These are phyloP conservation scores for Lithosia quadra DNA, from an alignment of 2,888 invertebrate species.

Conservation along the genomic window DNA sequence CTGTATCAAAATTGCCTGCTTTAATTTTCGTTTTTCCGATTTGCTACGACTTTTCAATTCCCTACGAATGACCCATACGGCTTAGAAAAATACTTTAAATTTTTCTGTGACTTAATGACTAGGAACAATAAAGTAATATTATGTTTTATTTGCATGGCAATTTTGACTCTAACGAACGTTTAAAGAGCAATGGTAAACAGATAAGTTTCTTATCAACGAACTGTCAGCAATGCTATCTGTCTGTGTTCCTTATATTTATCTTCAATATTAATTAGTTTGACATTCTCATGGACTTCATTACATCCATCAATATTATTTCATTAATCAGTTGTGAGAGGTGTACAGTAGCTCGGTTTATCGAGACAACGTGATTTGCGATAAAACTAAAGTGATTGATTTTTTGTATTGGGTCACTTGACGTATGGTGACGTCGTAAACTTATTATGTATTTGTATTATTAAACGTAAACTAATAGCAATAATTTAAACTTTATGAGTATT, in stretches of 20 bases:
- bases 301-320: constrained; percentile 30
- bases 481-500: background rate
- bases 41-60: background rate
- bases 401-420: constrained; percentile 3
- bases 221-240: constrained; percentile 40
- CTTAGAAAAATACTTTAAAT: background rate
- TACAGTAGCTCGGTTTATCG: constrained; percentile 48
- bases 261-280: constrained; percentile 50
- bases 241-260: constrained; percentile 40
- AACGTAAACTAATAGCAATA: background rate
- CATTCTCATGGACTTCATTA: constrained; percentile 48
- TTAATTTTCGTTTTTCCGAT: background rate
- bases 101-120: background rate
- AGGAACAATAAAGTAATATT: background rate
- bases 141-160: background rate
- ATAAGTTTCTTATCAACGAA: constrained; percentile 43
- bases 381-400: background rate
- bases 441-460: background rate
- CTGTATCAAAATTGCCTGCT: too few species aligned
- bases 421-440: background rate
- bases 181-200: constrained; percentile 18
- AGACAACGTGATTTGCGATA: constrained; percentile 44
- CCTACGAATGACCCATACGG: too few species aligned
- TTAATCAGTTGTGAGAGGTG: constrained; percentile 40
- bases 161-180: constrained; percentile 12